phyloP scores from a whole-genome alignment of 2,113 vertebrate species.

The Cyphotilapia sp. region DNA sequence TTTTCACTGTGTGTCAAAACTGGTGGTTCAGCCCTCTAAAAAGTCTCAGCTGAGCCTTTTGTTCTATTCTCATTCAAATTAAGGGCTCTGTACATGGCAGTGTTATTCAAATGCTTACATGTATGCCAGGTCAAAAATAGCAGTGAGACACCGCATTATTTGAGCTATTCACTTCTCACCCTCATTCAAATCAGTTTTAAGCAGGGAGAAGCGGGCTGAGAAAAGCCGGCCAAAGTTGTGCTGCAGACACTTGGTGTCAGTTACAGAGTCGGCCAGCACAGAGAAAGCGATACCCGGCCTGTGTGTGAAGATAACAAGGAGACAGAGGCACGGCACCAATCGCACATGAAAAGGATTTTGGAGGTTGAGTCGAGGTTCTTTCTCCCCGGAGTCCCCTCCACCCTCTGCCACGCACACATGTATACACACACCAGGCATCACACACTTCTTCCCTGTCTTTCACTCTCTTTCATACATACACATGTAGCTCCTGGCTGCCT shows the following conservation, averaged over 20 bases:
- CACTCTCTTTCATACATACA: not conserved
- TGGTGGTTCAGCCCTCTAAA: not conserved
- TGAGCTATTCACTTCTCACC: not conserved
- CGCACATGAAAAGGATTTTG: constrained; percentile 52
- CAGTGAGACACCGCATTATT: not conserved
- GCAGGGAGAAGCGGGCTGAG: not conserved
- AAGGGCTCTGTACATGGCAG: not conserved
- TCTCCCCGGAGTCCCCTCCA: constrained; percentile 25
- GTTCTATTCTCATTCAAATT: not conserved
- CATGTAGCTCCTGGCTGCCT: not conserved
- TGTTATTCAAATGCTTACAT: not conserved
- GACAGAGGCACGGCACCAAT: constrained; percentile 25
- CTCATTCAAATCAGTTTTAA: not conserved
- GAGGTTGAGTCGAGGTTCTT: constrained; percentile 29
- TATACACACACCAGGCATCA: not conserved
- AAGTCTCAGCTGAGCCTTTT: not conserved
- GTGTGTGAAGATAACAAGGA: constrained; percentile 44
- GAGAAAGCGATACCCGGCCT: constrained; percentile 36
- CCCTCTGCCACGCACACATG: not conserved
- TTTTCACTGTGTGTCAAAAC: not conserved
- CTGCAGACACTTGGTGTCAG: not conserved
- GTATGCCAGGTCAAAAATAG: not conserved
- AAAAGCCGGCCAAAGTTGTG: constrained; percentile 14
- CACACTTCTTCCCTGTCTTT: constrained; percentile 1
- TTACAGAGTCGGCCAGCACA: not conserved